phyloP scores from a whole-genome alignment of 2,113 vertebrate species.

The Microcebus murinus region DNA sequence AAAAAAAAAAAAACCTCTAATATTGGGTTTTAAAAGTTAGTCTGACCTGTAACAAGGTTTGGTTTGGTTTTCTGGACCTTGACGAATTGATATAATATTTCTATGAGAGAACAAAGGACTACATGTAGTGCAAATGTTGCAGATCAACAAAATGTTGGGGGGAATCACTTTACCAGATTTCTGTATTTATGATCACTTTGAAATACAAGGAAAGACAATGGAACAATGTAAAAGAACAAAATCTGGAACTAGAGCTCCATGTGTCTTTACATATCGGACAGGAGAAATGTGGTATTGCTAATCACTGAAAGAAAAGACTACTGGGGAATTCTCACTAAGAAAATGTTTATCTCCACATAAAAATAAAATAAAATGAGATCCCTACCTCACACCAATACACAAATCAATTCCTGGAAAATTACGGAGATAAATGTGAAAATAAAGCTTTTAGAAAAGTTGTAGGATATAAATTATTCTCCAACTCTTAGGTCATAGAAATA shows the following conservation, averaged over 20 bases:
- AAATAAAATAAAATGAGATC: neutral
- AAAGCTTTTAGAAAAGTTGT: neutral
- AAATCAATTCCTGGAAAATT: neutral
- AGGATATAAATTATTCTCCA: neutral
- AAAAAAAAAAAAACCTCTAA: neutral
- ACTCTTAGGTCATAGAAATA: neutral
- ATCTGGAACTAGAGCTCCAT: neutral
- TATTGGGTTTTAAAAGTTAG: neutral
- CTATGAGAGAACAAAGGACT: neutral
- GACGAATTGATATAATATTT: neutral
- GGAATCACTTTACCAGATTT: neutral
- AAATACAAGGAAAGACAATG: neutral
- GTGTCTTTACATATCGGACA: neutral
- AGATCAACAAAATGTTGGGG: neutral
- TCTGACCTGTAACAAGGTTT: neutral
- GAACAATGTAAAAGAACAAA: neutral
- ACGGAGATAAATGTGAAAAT: neutral
- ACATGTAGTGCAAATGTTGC: neutral
- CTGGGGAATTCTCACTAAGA: neutral
- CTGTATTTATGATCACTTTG: neutral
- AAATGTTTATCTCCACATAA: neutral
- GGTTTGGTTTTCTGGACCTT: neutral
- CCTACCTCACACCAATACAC: neutral
- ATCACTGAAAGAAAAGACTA: neutral
- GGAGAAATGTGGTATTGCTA: neutral